Evolutionary conservation across 2,113 vertebrate genomes (phyloP).

Genomic region (Dascyllus trimaculatus): DNA sequence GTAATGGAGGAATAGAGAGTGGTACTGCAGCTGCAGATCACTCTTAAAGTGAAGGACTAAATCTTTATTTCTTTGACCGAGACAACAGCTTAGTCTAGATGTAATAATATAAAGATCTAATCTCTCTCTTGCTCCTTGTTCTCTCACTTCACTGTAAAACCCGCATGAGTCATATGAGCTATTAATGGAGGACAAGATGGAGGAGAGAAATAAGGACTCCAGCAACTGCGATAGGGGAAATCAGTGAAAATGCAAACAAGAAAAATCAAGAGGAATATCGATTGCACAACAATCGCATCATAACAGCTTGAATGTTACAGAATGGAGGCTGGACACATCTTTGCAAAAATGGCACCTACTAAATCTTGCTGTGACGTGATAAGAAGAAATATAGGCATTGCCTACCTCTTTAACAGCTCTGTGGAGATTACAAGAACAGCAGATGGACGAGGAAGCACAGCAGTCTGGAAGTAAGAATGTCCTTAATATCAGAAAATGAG

Average conservation of each 20-base stretch:
- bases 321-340: constrained; percentile 24
- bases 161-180: constrained; percentile 70
- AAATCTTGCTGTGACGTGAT: constrained; percentile 38
- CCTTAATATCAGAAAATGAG: constrained; percentile 68
- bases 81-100: constrained; percentile 22
- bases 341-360: constrained; percentile 25
- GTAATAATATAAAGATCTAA: constrained; percentile 10
- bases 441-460: constrained; percentile 34
- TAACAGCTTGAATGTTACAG: constrained; percentile 26
- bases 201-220: constrained; percentile 56
- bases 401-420: constrained; percentile 67
- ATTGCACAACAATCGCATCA: constrained; percentile 9
- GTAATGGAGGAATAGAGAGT: constrained; percentile 21
- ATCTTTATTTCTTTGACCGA: constrained; percentile 36
- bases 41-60: not conserved
- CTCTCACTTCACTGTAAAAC: constrained; percentile 52
- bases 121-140: constrained; percentile 13
- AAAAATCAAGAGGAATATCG: constrained; percentile 2
- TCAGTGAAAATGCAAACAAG: constrained; percentile 37
- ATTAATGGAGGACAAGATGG: constrained; percentile 78
- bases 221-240: constrained; percentile 27
- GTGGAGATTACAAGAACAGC: constrained; percentile 20
- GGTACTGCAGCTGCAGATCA: constrained; percentile 33
- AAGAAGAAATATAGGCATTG: constrained; percentile 31
- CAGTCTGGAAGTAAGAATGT: constrained; percentile 58